These are phyloP conservation scores for Scortum barcoo DNA, from an alignment of 2,113 vertebrate genomes.

Conservation along the genomic window DNA sequence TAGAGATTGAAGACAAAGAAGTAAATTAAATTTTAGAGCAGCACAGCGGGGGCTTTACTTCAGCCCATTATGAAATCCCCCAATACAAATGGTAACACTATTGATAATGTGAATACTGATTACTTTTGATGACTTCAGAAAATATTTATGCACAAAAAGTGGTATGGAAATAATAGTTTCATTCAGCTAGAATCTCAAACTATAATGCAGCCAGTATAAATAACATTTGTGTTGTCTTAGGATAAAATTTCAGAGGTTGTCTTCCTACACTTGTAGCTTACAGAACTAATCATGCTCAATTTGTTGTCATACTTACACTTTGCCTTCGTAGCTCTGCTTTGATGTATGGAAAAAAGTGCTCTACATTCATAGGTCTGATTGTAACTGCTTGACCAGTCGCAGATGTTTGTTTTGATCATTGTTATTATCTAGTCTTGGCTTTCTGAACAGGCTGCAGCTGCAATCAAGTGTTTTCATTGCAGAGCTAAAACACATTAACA, in stretches of 20 bases:
- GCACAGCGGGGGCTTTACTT: not conserved
- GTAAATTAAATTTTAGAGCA: conserved; percentile 23
- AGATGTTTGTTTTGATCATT: conserved; percentile 1
- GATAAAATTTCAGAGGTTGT: not conserved
- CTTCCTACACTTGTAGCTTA: not conserved
- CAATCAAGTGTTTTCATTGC: not conserved
- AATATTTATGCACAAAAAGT: not conserved
- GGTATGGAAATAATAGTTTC: not conserved
- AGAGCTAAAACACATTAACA: not conserved
- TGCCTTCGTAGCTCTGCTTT: not conserved
- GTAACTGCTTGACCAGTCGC: not conserved
- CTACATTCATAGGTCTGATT: not conserved
- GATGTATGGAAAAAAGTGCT: not conserved
- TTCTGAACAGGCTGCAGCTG: not conserved
- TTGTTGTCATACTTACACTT: not conserved
- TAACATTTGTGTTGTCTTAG: not conserved
- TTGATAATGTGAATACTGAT: conserved; percentile 9
- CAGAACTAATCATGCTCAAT: conserved; percentile 12
- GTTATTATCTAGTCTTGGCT: not conserved
- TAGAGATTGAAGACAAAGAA: conserved; percentile 39
- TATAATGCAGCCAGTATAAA: not conserved
- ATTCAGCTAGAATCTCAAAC: not conserved
- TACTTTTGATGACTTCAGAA: not conserved
- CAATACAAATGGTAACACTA: not conserved
- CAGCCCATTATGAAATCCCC: not conserved